These are phyloP conservation scores for Agriotes lineatus DNA, from an alignment of 2,888 invertebrate species.

Conservation along the genomic window DNA sequence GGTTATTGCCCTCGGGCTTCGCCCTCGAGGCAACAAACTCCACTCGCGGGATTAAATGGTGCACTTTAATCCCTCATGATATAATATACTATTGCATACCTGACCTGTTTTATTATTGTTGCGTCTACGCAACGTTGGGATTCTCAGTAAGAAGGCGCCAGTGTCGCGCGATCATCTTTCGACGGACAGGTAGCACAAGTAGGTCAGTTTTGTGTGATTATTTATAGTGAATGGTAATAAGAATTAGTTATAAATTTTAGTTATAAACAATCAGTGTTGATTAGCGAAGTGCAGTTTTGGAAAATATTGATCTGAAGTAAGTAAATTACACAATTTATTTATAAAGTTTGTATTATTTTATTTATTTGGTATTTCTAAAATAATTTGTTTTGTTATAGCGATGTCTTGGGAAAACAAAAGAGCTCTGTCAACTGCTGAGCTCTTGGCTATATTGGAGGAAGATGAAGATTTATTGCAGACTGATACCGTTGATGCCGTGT, in stretches of 20 bases:
- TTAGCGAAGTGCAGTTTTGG: not conserved
- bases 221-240: not conserved
- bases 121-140: conserved; percentile 2
- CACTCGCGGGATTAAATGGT: too few relatives aligned
- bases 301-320: conserved; percentile 3
- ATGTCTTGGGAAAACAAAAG: conserved; percentile 10
- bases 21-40: too few relatives aligned
- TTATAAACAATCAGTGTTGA: not conserved
- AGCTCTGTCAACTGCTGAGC: conserved; percentile 20
- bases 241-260: not conserved
- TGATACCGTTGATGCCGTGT: conserved; percentile 19
- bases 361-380: not conserved
- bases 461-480: conserved; percentile 6
- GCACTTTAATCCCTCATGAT: too few relatives aligned
- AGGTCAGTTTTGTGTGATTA: not conserved
- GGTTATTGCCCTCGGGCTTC: too few relatives aligned
- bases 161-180: not conserved
- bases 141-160: not conserved
- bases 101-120: not conserved
- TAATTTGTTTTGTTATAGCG: not conserved
- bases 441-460: conserved; percentile 23
- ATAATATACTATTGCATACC: not conserved
- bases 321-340: conserved; percentile 6
- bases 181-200: not conserved
- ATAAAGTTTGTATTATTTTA: not conserved